These are phyloP conservation scores for Mesochorus sp. DNA, from an alignment of 2,888 invertebrate species.

Conservation along the genomic window DNA sequence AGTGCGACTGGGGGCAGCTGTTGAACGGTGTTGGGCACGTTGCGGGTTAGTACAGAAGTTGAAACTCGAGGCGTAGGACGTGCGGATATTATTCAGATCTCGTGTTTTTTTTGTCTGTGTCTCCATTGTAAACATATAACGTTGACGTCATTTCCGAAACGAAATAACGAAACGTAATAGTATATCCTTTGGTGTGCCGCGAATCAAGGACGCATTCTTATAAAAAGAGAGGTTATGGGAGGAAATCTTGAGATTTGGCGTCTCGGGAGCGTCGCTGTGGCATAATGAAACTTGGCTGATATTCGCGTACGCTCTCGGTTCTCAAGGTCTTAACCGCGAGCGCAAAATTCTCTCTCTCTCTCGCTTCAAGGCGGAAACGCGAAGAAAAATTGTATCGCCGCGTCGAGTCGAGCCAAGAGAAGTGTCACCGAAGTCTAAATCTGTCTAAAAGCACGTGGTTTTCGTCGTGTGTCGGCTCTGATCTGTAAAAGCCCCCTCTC, in stretches of 20 bases:
- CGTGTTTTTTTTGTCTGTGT: no score
- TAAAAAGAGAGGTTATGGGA: not conserved
- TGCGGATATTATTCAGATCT: slow-evolving; percentile 2
- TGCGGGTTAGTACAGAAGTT: slow-evolving; percentile 21
- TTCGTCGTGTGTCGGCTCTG: no score
- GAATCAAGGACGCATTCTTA: not conserved
- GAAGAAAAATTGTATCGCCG: slow-evolving; percentile 23
- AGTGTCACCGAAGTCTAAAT: slow-evolving; percentile 28
- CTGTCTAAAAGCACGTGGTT: slow-evolving; percentile 51
- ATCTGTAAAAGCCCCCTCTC: no score
- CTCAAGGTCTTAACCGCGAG: no score
- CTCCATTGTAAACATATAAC: no score
- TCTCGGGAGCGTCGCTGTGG: not conserved
- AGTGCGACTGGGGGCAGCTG: no score
- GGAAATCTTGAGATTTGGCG: no score
- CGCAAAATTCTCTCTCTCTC: no score
- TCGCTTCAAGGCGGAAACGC: no score
- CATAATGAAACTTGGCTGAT: not conserved
- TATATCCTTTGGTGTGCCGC: not conserved
- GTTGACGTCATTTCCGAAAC: no score
- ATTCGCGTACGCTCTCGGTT: not conserved
- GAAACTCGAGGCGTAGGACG: slow-evolving; percentile 26
- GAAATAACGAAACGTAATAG: no score
- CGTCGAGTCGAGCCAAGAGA: not conserved
- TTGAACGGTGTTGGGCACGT: slow-evolving; percentile 47